Evolutionary conservation across 2,113 vertebrate genomes (phyloP).

Genomic region (Datnioides undecimradiatus): DNA sequence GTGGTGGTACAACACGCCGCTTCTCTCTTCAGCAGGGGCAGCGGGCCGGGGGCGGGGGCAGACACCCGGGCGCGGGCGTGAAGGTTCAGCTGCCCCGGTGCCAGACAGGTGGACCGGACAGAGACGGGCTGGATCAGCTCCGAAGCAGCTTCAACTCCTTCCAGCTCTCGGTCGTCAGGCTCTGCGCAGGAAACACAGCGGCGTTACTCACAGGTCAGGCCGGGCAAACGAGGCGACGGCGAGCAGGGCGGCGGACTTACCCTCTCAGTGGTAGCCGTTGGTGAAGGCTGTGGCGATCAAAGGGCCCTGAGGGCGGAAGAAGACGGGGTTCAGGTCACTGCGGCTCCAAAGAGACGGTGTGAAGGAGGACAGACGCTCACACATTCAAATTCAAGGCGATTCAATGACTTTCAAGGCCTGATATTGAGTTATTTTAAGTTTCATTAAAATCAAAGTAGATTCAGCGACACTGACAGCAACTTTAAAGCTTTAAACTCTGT

Average conservation of each 20-base stretch:
- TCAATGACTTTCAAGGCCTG: too few species aligned
- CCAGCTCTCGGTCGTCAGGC: slow-evolving; percentile 72
- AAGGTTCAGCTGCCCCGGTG: slow-evolving; percentile 73
- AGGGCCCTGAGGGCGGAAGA: slow-evolving; percentile 88
- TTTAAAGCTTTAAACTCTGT: too few species aligned
- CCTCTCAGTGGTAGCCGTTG: slow-evolving; percentile 97
- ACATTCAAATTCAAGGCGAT: too few species aligned
- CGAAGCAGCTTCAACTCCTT: slow-evolving; percentile 75
- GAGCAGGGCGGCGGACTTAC: too few species aligned
- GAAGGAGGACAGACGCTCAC: too few species aligned
- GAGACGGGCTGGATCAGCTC: slow-evolving; percentile 77
- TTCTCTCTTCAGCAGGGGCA: too few species aligned
- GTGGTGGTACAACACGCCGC: slow-evolving; percentile 40
- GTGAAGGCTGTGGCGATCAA: slow-evolving; percentile 99
- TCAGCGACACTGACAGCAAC: too few species aligned
- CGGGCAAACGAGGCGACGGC: too few species aligned
- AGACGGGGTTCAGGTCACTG: slow-evolving; percentile 8
- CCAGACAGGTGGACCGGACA: slow-evolving; percentile 82
- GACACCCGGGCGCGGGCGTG: slow-evolving; percentile 78
- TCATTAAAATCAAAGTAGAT: too few species aligned
- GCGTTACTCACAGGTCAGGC: slow-evolving; percentile 46
- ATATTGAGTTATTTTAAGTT: too few species aligned
- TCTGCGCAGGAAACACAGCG: slow-evolving; percentile 35
- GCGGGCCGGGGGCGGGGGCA: too few species aligned
- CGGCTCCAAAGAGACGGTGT: too few species aligned